Base-by-base conservation (phyloP, 2,113 vertebrate species). In the Pampusana beccarii region DNA sequence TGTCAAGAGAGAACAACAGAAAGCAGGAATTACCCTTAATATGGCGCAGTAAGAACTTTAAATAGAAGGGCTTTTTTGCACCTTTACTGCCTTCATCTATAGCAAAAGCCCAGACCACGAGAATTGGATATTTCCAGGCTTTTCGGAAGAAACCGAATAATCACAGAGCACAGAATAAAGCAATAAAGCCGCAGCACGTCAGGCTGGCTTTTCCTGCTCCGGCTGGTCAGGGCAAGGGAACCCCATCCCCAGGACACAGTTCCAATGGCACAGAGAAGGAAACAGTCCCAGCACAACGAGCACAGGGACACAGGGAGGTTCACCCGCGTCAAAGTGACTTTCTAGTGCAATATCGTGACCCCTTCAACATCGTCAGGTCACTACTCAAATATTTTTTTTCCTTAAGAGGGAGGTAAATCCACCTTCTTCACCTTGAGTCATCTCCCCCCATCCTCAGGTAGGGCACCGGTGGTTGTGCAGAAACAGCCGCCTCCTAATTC, bases 301-400 rank as follows among this genome's bases (percentile, higher is more conserved):
- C 5, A 51, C 9, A 3, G 23, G 92, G 75, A 86, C 25, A 21
- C 5, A 58, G 5, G 3, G 57, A 89, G 58, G 40, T 36, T 36
- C 1, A 0, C 51, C 66, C 56, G 29, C 86, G 17, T 44, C 66
- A 74, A 51, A 75, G 44, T 25, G 82, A 81, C 75, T 91, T 92
- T 64, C 46, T 92, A 97, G 95, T 97, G 97, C 97, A 97, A 95
- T 60, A 74, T 13, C 10, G 61, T 5, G 29, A 91, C 73, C 88
- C 48, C 2, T 7, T 10, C 36, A 78, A 70, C 54, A 74, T 7
- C 82, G 54, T 33, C 84, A 73, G 79, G 88, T 71, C 86, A 40
- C 61, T 10, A 33, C 20, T 11, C 38, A 80, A 91, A 83, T 6
- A 33, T 42, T 25, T 61, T 17, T 38, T 57, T 21, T 23, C 36